Percentiles rank a stretch among this genome's conserved stretches.
Evolutionary conservation across 1,140 invertebrate species (phyloP).

Genomic region (Nephila pilipes): DNA sequence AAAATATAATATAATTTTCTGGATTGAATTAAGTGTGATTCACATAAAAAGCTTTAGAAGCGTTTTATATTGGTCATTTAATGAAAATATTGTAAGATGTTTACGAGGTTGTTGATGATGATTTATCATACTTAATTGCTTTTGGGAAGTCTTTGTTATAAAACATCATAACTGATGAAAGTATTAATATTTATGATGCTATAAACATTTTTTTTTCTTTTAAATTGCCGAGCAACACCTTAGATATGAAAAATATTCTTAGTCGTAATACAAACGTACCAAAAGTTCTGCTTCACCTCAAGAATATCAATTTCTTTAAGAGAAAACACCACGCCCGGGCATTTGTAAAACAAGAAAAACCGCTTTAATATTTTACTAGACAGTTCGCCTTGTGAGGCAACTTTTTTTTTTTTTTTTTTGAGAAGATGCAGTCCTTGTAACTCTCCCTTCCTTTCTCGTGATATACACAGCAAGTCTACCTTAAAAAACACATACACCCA

Average conservation of each 20-base stretch:
- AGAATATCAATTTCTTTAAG: constrained; percentile 32
- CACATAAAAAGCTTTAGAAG: no score
- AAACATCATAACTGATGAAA: not conserved
- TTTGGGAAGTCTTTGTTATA: not conserved
- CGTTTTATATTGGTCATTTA: no score
- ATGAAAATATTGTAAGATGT: no score
- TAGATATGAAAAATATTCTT: not conserved
- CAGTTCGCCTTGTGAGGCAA: not conserved
- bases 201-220: not conserved
- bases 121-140: no score
- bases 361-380: constrained; percentile 42
- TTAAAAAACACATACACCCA: not conserved
- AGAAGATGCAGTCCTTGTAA: not conserved
- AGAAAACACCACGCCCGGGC: constrained; percentile 23
- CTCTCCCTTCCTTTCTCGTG: not conserved
- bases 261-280: not conserved
- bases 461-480: not conserved
- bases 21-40: no score
- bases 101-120: no score
- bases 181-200: not conserved
- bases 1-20: no score
- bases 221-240: not conserved
- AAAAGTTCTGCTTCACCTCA: not conserved
- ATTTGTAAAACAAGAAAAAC: not conserved
- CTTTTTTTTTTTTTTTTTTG: not conserved